Percentiles rank a stretch among this genome's conserved stretches.
These are phyloP conservation scores for Sceloporus undulatus DNA, from an alignment of 2,113 vertebrate genomes.

Conservation along the genomic window DNA sequence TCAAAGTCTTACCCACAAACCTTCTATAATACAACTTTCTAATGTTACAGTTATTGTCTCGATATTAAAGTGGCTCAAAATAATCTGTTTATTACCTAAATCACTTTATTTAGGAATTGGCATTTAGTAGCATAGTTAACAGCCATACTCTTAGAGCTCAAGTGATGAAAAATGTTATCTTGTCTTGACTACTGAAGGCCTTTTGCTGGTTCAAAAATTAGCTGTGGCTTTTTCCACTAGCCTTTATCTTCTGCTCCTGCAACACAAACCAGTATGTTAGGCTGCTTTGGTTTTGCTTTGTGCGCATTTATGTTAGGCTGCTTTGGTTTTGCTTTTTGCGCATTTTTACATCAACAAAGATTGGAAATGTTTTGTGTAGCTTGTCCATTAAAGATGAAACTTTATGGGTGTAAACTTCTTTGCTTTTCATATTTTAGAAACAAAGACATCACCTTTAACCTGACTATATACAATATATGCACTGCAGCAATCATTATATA, in stretches of 20 bases:
- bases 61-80: slow-evolving; percentile 3
- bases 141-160: background rate
- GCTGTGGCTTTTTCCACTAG: background rate
- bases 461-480: slow-evolving; percentile 54
- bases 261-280: slow-evolving; percentile 25
- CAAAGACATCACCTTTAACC: slow-evolving; percentile 56
- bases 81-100: background rate
- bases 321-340: slow-evolving; percentile 41
- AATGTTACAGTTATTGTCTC: background rate
- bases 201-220: background rate
- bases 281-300: slow-evolving; percentile 33
- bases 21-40: background rate
- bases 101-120: background rate
- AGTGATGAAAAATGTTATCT: slow-evolving; percentile 1
- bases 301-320: slow-evolving; percentile 27
- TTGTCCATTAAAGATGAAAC: slow-evolving; percentile 57
- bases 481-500: slow-evolving; percentile 48
- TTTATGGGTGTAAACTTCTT: slow-evolving; percentile 49
- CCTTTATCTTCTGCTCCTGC: background rate
- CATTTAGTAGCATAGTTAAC: background rate
- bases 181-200: background rate
- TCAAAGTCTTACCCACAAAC: background rate
- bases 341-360: slow-evolving; percentile 63
- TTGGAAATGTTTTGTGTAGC: slow-evolving; percentile 42
- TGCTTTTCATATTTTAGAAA: slow-evolving; percentile 65